Percentiles rank a stretch among this genome's conserved stretches.
These are phyloP conservation scores for Catharus ustulatus DNA, from an alignment of 2,797 vertebrate species.

Conservation along the genomic window DNA sequence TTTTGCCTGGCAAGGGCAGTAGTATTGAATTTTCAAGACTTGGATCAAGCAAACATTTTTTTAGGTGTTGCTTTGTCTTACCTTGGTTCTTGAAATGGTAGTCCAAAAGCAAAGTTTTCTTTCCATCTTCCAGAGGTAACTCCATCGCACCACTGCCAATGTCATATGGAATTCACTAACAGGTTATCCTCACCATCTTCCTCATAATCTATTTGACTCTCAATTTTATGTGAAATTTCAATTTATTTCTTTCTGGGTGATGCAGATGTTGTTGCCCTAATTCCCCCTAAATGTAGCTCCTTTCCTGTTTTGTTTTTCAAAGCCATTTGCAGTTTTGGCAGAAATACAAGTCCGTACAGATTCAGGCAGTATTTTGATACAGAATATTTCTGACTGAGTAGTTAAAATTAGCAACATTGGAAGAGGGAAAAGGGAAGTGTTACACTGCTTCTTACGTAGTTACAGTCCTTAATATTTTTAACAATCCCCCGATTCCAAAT, in stretches of 20 bases:
- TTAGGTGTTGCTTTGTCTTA: background rate
- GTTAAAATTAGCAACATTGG: background rate
- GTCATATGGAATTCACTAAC: background rate
- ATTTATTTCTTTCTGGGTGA: background rate
- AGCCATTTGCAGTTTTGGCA: background rate
- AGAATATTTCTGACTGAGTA: background rate
- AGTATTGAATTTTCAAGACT: background rate
- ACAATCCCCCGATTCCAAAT: background rate
- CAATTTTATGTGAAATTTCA: background rate
- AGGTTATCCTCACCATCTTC: background rate
- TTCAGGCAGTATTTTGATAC: background rate
- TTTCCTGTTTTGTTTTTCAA: background rate
- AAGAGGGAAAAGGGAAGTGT: background rate
- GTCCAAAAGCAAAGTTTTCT: background rate
- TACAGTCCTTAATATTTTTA: background rate
- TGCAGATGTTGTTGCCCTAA: background rate
- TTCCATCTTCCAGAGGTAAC: background rate
- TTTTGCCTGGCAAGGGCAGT: background rate
- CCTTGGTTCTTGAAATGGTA: background rate
- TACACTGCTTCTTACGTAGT: background rate
- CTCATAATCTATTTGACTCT: background rate
- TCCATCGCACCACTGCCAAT: rapidly evolving
- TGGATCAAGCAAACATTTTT: rapidly evolving
- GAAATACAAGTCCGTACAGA: background rate
- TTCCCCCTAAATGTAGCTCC: background rate